These are phyloP conservation scores for Fistularia tabacaria DNA, from an alignment of 2,797 vertebrate genomes.

Conservation along the genomic window DNA sequence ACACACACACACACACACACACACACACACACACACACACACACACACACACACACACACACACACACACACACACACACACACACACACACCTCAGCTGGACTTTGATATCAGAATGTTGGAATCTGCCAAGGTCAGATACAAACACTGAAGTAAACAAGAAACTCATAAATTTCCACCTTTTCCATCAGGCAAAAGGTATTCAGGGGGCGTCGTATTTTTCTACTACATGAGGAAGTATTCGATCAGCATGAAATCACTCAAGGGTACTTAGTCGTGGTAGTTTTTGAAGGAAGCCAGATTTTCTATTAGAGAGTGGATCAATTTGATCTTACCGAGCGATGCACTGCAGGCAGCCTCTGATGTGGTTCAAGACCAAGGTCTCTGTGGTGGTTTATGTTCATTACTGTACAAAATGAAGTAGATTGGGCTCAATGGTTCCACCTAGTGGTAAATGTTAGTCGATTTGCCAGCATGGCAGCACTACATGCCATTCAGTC, in stretches of 20 bases:
- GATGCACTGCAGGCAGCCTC: constrained; percentile 2
- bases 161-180: constrained; percentile 8
- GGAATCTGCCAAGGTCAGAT: constrained; percentile 33
- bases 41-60: constrained; percentile 31
- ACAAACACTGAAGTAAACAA: constrained; percentile 7
- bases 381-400: not conserved
- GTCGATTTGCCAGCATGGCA: constrained; percentile 1
- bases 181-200: constrained; percentile 17
- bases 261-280: too few species aligned
- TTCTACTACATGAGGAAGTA: constrained; percentile 4
- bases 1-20: too few species aligned
- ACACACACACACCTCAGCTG: constrained; percentile 34
- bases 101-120: constrained; percentile 29
- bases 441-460: constrained; percentile 42
- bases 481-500: constrained; percentile 30
- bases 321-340: not conserved
- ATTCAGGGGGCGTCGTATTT: constrained; percentile 5
- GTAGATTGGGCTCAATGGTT: constrained; percentile 15
- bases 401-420: not conserved
- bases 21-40: constrained; percentile 9
- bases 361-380: constrained; percentile 7
- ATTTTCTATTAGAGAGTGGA: not conserved
- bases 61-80: constrained; percentile 18
- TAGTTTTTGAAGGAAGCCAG: not conserved
- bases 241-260: not conserved